A percentile compares a stretch with the other conserved stretches of the same genome.
These are phyloP conservation scores for Drosophila formosana DNA, from an alignment of 2,888 invertebrate genomes.

Conservation along the genomic window DNA sequence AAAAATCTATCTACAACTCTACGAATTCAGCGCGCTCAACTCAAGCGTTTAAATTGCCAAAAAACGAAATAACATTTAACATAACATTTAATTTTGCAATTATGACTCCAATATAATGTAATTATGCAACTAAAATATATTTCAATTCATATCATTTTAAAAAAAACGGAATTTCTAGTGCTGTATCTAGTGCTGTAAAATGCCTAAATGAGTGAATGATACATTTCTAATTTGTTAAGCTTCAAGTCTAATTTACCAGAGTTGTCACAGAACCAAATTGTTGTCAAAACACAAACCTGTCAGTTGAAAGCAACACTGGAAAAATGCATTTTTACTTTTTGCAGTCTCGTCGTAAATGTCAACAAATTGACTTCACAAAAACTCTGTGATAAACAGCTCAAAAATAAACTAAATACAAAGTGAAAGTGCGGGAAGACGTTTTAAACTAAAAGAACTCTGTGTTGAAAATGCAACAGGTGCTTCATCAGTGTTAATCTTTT, in stretches of 20 bases:
- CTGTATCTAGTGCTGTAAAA: not conserved
- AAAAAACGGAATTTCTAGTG: not conserved
- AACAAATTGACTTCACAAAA: not conserved
- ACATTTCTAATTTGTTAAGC: too few relatives aligned
- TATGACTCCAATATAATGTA: not conserved
- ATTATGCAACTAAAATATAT: not conserved
- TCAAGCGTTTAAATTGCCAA: constrained; percentile 8
- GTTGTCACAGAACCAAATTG: too few relatives aligned
- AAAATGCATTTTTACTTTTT: not conserved
- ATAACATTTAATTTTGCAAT: not conserved
- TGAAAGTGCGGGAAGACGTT: not conserved
- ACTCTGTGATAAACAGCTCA: not conserved
- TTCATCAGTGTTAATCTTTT: not conserved
- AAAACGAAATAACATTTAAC: too few relatives aligned
- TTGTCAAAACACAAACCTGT: not conserved
- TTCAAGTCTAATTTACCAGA: too few relatives aligned
- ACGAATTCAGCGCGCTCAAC: not conserved
- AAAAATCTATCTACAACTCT: constrained; percentile 3
- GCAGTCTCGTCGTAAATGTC: not conserved
- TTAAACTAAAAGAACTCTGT: not conserved
- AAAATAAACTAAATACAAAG: not conserved
- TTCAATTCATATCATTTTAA: too few relatives aligned
- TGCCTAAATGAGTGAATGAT: not conserved
- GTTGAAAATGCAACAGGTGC: not conserved
- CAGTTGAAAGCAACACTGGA: not conserved